Evolutionary conservation across 2,797 vertebrate genomes (phyloP).

Genomic region (Rhinichthys osculus): DNA sequence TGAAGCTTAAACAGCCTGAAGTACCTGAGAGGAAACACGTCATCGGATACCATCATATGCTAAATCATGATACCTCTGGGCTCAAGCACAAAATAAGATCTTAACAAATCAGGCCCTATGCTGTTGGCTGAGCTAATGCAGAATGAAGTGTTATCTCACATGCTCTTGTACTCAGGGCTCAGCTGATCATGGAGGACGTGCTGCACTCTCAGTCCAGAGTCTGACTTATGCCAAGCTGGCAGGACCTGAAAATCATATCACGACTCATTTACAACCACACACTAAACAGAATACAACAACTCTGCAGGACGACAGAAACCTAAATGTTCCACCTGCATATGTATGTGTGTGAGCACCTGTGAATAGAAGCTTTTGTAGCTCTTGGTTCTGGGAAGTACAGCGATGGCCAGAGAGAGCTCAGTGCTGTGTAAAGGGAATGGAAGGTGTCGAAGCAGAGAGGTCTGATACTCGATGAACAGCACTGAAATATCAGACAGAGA

Average conservation of each 20-base stretch:
- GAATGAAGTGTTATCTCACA: conserved; percentile 78
- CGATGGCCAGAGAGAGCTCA: conserved; percentile 84
- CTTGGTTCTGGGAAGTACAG: conserved; percentile 88
- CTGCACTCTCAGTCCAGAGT: conserved; percentile 81
- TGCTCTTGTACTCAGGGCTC: conserved; percentile 82
- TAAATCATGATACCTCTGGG: conserved; percentile 11
- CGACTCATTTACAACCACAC: conserved; percentile 34
- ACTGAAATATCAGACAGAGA: conserved; percentile 81
- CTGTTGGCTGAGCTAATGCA: conserved; percentile 28
- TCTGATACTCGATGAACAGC: conserved; percentile 86
- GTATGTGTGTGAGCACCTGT: conserved; percentile 50
- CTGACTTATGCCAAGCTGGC: conserved; percentile 83
- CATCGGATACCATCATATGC: conserved; percentile 18
- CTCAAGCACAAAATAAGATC: conserved; percentile 15
- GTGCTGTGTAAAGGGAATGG: conserved; percentile 85
- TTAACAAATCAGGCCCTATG: conserved; percentile 1
- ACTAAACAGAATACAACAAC: not conserved
- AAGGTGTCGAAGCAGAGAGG: conserved; percentile 85
- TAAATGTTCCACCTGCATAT: not conserved
- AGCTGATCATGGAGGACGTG: conserved; percentile 84
- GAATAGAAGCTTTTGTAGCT: conserved; percentile 83
- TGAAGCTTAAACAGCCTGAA: conserved; percentile 84
- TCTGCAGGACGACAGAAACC: conserved; percentile 6
- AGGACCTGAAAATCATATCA: conserved; percentile 82
- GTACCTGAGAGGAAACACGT: conserved; percentile 76